Evolutionary conservation across 2,797 vertebrate genomes (phyloP), one percentile per base, ranked within the genome.

Genomic region (Manis crassicaudata): DNA sequence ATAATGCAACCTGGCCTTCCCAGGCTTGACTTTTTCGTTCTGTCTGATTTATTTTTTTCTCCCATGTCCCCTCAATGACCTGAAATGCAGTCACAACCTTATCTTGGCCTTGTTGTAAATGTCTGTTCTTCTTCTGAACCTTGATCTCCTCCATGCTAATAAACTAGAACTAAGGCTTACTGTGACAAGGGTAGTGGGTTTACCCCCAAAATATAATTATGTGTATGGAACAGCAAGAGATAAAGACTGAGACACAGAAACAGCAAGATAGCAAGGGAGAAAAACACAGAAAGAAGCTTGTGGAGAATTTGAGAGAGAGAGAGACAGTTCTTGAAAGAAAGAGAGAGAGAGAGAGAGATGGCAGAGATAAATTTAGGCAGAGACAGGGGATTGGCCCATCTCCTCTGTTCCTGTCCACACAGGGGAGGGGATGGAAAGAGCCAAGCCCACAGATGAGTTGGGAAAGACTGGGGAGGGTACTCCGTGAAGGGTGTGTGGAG

Each of bases 61-160:
- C 73, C 70, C 2, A 50, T 95, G 97, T 92, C 23, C n/a, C 35
- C 62, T 43, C 37, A 14, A 5, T 92, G 76, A 75, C 0, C 0
- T 81, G n/a, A 96, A 90, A 68, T 60, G n/a, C n/a, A 94, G 18
- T 87, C 94, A 92, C 43, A 77, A 50, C 68, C 70, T 97, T 94
- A 82, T 92, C 79, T 97, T 84, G 8, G 60, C 21, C 94, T 96
- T 83, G 46, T n/a, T 93, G 50, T 62, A 90, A 97, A 97, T 40
- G 3, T 63, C 20, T 93, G 85, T 93, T 50, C 75, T 25, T 94
- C 91, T 0, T 1, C 6, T 83, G 90, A 91, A 40, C 46, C 54
- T 40, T 85, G 93, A 82, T 96, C 68, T 96, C 70, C 56, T 88
- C 50, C 27, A 76, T 83, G 54, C 37, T 76, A 95, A 95, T 94